Conservation (phyloP, 2,113 vertebrate genomes). For the Ochotona princeps region DNA sequence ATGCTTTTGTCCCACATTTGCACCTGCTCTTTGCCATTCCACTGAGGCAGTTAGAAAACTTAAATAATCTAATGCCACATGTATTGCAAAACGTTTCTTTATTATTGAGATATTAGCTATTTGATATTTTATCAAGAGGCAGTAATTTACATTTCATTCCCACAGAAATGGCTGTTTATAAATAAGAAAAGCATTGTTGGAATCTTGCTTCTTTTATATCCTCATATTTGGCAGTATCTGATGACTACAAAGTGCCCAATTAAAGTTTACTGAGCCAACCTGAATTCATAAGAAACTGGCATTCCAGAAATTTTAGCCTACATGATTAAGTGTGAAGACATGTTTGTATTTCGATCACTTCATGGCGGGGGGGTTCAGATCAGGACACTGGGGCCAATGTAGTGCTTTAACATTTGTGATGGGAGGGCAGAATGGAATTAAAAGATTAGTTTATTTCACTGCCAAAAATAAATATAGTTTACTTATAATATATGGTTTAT, state of each 20-base stretch:
- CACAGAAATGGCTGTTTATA: slow-evolving; percentile 60
- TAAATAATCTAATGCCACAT: slow-evolving; percentile 53
- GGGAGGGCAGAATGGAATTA: too few relatives aligned
- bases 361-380: not conserved
- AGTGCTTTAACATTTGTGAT: not conserved
- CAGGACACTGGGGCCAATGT: not conserved
- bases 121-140: slow-evolving; percentile 57
- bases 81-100: slow-evolving; percentile 51
- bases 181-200: slow-evolving; percentile 20
- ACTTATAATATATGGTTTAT: too few relatives aligned
- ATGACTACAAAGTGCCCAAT: not conserved
- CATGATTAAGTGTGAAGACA: slow-evolving; percentile 55
- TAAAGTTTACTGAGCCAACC: slow-evolving; percentile 28
- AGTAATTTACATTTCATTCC: slow-evolving; percentile 65
- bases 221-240: not conserved
- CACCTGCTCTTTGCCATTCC: slow-evolving; percentile 53
- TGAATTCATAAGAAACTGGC: slow-evolving; percentile 23
- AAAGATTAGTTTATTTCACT: too few relatives aligned
- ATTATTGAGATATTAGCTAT: slow-evolving; percentile 61
- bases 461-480: too few relatives aligned
- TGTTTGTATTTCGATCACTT: slow-evolving; percentile 50
- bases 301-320: not conserved
- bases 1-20: slow-evolving; percentile 25
- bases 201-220: not conserved
- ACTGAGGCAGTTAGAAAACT: slow-evolving; percentile 12